Percentiles rank a stretch among this genome's conserved stretches.
phyloP scores from a whole-genome alignment of 2,113 vertebrate genomes.

The Pedionomus torquatus region DNA sequence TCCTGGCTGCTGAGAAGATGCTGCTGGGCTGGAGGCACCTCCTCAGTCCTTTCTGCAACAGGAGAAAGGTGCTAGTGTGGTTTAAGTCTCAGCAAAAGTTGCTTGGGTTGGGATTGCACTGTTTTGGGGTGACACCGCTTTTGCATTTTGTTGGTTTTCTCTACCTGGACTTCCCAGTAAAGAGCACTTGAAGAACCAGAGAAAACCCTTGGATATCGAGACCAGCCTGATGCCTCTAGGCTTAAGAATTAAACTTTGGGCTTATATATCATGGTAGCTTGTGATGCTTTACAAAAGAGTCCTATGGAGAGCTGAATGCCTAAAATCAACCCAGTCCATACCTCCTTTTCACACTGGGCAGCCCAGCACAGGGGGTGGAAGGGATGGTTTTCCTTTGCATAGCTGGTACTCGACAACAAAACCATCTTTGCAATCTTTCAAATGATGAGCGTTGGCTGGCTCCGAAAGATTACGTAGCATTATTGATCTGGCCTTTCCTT shows the following conservation, averaged over 20 bases:
- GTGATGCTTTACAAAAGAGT: neutral
- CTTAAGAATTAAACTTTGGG: neutral
- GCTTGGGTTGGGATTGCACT: neutral
- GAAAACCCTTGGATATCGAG: neutral
- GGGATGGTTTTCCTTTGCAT: neutral
- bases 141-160: neutral
- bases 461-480: neutral
- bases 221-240: fast-evolving
- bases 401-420: neutral
- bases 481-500: slow-evolving; percentile 37
- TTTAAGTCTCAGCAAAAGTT: neutral
- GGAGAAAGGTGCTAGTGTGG: neutral
- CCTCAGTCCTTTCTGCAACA: neutral
- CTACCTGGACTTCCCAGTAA: neutral
- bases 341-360: fast-evolving
- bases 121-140: neutral
- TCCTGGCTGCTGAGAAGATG: neutral
- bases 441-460: neutral
- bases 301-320: neutral
- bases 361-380: neutral
- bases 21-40: neutral
- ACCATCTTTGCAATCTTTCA: neutral
- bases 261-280: neutral
- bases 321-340: neutral
- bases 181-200: fast-evolving